These are phyloP conservation scores for Melolontha melolontha DNA, from an alignment of 2,888 invertebrate species.

Conservation along the genomic window DNA sequence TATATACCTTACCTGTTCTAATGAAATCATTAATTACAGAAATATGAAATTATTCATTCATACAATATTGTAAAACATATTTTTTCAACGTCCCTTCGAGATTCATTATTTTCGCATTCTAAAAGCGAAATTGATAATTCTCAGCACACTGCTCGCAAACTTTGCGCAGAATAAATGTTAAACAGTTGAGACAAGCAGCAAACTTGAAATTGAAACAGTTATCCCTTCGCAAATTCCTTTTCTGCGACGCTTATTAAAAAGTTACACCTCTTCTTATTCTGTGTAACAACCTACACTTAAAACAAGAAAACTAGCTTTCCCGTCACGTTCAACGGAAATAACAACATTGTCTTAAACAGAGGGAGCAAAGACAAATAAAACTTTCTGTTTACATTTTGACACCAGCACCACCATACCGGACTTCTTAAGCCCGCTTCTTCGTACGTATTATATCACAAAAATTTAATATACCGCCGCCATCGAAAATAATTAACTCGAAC, in stretches of 20 bases:
- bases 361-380: constrained; percentile 17
- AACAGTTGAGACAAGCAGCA: too few relatives aligned
- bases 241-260: constrained; percentile 18
- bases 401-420: not conserved
- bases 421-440: not conserved
- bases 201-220: too few relatives aligned
- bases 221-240: too few relatives aligned
- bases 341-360: constrained; percentile 17
- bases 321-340: constrained; percentile 6
- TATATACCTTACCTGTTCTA: too few relatives aligned
- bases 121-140: too few relatives aligned
- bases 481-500: constrained; percentile 26
- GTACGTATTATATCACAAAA: constrained; percentile 17
- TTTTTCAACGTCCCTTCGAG: not conserved
- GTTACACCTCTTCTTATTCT: constrained; percentile 17
- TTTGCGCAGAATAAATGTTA: too few relatives aligned
- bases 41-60: too few relatives aligned
- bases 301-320: constrained; percentile 1
- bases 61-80: not conserved
- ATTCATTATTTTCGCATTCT: too few relatives aligned
- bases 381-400: constrained; percentile 14
- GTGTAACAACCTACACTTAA: not conserved
- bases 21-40: too few relatives aligned
- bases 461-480: constrained; percentile 23
- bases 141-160: too few relatives aligned